Conservation (phyloP, 2,113 vertebrate genomes). For the Urocolius indicus region DNA sequence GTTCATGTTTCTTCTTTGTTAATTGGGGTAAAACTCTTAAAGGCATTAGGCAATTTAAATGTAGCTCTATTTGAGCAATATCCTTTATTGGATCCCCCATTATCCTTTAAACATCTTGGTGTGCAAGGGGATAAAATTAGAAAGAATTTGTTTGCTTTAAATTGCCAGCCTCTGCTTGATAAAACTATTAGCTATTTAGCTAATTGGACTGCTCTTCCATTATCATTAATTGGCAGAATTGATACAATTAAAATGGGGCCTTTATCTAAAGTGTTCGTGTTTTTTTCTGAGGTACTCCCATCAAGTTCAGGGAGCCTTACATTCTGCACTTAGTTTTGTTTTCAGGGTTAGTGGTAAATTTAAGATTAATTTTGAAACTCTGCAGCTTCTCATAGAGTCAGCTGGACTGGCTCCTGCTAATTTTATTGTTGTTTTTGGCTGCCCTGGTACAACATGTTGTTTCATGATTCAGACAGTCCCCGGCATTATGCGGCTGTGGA, state of each 20-base stretch:
- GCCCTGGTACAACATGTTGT: neutral
- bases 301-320: constrained; percentile 74
- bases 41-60: constrained; percentile 83
- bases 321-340: constrained; percentile 78
- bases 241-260: constrained; percentile 84
- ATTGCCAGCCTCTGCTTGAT: constrained; percentile 86
- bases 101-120: constrained; percentile 87
- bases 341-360: constrained; percentile 74
- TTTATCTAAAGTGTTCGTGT: constrained; percentile 80
- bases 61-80: constrained; percentile 81
- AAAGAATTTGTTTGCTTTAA: constrained; percentile 88
- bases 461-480: neutral
- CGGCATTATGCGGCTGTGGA: neutral
- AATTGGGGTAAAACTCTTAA: constrained; percentile 83
- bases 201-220: constrained; percentile 87
- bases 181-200: constrained; percentile 87
- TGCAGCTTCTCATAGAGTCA: constrained; percentile 48
- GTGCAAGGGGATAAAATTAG: constrained; percentile 85
- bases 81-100: constrained; percentile 84
- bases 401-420: constrained; percentile 54
- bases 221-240: constrained; percentile 88
- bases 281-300: constrained; percentile 74
- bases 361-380: constrained; percentile 77
- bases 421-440: constrained; percentile 45
- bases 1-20: constrained; percentile 81